Evolutionary conservation across 1,140 invertebrate species (phyloP).

Genomic region (Drosophila parvula): DNA sequence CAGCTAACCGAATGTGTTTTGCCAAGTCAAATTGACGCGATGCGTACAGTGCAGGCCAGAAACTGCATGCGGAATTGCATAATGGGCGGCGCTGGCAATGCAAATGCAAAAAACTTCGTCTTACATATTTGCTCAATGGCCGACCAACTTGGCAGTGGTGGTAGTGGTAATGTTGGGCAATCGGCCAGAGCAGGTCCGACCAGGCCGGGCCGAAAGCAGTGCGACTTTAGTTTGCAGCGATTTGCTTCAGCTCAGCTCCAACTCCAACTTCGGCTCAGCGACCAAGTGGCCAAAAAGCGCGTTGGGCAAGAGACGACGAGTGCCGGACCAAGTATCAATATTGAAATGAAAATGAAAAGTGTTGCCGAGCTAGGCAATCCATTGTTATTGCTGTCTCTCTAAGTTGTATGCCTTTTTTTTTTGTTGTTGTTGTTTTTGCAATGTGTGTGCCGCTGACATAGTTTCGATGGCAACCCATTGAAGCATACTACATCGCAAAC

Average conservation of each 20-base stretch:
- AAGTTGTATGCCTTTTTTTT: constrained; percentile 51
- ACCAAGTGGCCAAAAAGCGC: constrained; percentile 54
- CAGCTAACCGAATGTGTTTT: constrained; percentile 15
- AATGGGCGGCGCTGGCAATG: constrained; percentile 41
- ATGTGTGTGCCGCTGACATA: constrained; percentile 71
- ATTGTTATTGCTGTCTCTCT: constrained; percentile 45
- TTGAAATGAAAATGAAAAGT: constrained; percentile 78
- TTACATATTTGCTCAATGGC: constrained; percentile 54
- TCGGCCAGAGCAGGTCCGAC: constrained; percentile 31
- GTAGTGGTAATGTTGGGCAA: constrained; percentile 37
- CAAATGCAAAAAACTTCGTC: constrained; percentile 45
- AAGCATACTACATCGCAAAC: constrained; percentile 29
- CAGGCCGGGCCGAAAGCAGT: constrained; percentile 28
- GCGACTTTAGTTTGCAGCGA: constrained; percentile 26
- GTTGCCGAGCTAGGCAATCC: constrained; percentile 46
- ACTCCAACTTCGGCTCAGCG: constrained; percentile 44
- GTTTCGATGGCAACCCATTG: constrained; percentile 52
- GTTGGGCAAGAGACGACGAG: constrained; percentile 55
- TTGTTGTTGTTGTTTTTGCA: constrained; percentile 47
- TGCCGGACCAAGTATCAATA: constrained; percentile 43
- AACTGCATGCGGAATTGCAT: constrained; percentile 63
- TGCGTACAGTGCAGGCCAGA: constrained; percentile 23
- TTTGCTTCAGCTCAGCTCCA: constrained; percentile 20
- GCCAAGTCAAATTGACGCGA: not conserved
- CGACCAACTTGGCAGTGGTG: constrained; percentile 30